Conservation (phyloP, 2,797 vertebrate genomes). For the Oreonectes daqikongensis region DNA sequence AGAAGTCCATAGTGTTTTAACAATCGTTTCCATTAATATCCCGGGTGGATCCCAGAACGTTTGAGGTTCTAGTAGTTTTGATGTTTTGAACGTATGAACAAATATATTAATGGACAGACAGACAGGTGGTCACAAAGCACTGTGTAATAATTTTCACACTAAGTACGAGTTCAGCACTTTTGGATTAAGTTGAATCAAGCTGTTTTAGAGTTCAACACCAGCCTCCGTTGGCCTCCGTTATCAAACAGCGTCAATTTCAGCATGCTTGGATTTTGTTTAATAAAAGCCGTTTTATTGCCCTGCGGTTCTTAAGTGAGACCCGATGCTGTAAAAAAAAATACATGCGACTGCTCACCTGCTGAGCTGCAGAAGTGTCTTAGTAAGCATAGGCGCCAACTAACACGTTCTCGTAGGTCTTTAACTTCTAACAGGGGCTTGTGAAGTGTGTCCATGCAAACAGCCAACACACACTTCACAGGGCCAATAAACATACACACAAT, state of each 20-base stretch:
- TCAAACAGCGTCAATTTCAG: slow-evolving; percentile 13
- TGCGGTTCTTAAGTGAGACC: slow-evolving; percentile 40
- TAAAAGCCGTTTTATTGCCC: slow-evolving; percentile 13
- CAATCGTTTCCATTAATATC: too few relatives aligned
- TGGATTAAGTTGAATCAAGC: neutral
- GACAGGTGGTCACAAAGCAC: neutral
- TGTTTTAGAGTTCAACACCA: neutral
- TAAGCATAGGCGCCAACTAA: slow-evolving; percentile 54
- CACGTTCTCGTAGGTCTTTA: slow-evolving; percentile 38
- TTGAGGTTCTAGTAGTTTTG: too few relatives aligned
- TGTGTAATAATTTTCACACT: neutral
- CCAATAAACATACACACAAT: slow-evolving; percentile 17
- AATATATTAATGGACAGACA: neutral
- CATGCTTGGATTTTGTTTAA: slow-evolving; percentile 33
- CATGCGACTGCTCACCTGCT: slow-evolving; percentile 60
- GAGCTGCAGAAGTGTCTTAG: slow-evolving; percentile 49
- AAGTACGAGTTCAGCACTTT: neutral
- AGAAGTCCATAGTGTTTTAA: too few relatives aligned
- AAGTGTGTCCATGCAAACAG: slow-evolving; percentile 49
- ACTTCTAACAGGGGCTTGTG: slow-evolving; percentile 52
- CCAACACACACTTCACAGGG: slow-evolving; percentile 2
- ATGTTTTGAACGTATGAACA: too few relatives aligned
- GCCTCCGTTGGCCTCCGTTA: slow-evolving; percentile 1
- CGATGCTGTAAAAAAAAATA: slow-evolving; percentile 41
- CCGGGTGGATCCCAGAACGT: too few relatives aligned